Evolutionary conservation across 2,113 vertebrate species (phyloP).

Genomic region (Otolemur garnettii): DNA sequence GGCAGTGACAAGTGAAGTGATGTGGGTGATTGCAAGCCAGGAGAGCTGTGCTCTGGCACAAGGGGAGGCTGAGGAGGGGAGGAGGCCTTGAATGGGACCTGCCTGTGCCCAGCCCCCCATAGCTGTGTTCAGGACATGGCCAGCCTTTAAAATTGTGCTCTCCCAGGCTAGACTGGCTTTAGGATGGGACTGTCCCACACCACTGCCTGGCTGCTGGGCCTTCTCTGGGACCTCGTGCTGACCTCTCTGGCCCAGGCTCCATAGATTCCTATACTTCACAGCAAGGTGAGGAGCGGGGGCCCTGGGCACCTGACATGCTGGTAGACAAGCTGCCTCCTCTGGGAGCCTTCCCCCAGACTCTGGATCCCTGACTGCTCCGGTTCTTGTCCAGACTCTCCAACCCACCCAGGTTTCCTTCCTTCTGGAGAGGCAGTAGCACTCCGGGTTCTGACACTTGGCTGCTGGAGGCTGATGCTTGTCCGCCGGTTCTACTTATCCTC

Average conservation of each 20-base stretch:
- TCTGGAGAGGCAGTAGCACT: no score
- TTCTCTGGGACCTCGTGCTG: not conserved
- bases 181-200: fast-evolving
- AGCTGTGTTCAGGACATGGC: not conserved
- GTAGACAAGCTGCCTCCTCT: not conserved
- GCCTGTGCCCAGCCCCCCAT: fast-evolving
- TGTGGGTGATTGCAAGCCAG: not conserved
- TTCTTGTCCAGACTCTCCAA: not conserved
- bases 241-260: not conserved
- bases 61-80: no score
- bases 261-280: not conserved
- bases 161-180: no score
- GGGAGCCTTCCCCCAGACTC: not conserved
- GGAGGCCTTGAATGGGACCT: not conserved
- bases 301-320: not conserved
- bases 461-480: not conserved
- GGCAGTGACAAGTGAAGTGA: not conserved
- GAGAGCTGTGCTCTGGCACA: not conserved
- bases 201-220: not conserved
- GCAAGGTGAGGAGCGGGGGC: not conserved
- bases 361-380: fast-evolving
- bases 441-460: not conserved
- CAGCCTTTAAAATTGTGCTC: no score
- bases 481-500: not conserved
- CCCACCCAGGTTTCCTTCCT: not conserved